These are phyloP conservation scores for Drosophila tristis DNA, from an alignment of 1,140 invertebrate species.

Conservation along the genomic window DNA sequence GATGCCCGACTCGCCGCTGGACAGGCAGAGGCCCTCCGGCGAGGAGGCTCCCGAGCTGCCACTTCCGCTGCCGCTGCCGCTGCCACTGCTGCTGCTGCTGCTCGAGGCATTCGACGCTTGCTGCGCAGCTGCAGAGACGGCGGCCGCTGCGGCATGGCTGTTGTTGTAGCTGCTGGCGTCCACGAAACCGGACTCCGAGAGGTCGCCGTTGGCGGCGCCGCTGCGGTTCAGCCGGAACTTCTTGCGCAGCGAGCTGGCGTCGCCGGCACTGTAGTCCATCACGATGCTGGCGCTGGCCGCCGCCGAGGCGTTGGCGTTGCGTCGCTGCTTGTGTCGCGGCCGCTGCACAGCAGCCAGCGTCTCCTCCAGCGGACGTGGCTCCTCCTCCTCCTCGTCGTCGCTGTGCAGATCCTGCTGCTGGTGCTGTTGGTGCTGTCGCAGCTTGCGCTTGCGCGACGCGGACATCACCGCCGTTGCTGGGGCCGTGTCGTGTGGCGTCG, in stretches of 20 bases:
- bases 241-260: slow-evolving; percentile 77
- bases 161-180: slow-evolving; percentile 59
- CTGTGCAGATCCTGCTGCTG: slow-evolving; percentile 31
- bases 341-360: slow-evolving; percentile 26
- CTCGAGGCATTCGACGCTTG: neutral
- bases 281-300: slow-evolving; percentile 72
- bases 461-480: slow-evolving; percentile 5
- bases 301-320: slow-evolving; percentile 28
- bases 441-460: slow-evolving; percentile 60
- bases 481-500: slow-evolving; percentile 62
- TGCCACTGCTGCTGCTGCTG: slow-evolving; percentile 21
- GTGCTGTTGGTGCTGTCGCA: slow-evolving; percentile 60
- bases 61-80: slow-evolving; percentile 16
- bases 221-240: slow-evolving; percentile 78
- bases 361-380: slow-evolving; percentile 6
- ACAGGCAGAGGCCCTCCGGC: slow-evolving; percentile 62
- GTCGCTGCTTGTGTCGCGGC: slow-evolving; percentile 71
- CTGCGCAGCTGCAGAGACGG: neutral
- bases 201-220: slow-evolving; percentile 26
- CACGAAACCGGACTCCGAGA: slow-evolving; percentile 78
- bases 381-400: slow-evolving; percentile 49
- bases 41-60: slow-evolving; percentile 69
- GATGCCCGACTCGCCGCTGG: slow-evolving; percentile 76
- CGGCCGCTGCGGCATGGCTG: slow-evolving; percentile 3
- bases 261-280: slow-evolving; percentile 65